Evolutionary conservation across 2,888 invertebrate genomes (phyloP), one percentile per base, ranked within the genome.

Genomic region (Lamellibrachia satsuma): DNA sequence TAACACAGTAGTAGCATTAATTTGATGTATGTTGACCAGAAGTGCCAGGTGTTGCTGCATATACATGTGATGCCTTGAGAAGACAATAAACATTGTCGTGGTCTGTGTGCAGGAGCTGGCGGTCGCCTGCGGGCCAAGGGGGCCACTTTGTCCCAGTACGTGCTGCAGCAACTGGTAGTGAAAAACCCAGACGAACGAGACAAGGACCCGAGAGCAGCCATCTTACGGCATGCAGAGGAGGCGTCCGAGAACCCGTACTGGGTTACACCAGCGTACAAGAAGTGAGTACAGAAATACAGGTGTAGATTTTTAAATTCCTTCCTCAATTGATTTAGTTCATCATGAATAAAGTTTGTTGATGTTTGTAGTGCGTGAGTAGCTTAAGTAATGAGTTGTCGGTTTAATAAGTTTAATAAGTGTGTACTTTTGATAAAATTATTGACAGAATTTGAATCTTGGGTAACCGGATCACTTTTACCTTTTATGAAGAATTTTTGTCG

Each of bases 181-280:
- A 95, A 96, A 93, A 99, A 98, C 95, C 99, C 99, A 11, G 96
- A 96, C 92, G 95, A 95, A 52, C 95, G 96, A 93, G 96, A 96
- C 93, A 95, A 97, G 95, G 99, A 99, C 97, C 99, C 99, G 0
- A 97, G 99, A 92, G 99, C 99, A 95, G 99, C 99, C 2, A 99
- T 99, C 94, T 97, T 99, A 93, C 98, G 98, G 94, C 99, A 98
- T 96, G 99, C 99, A 0, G 98, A 99, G 96, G 99, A 98, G 2
- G 99, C 99, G 0, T 99, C 97, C 92, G 98, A 99, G 96, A 98
- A 99, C 97, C 99, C 99, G 0, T 99, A 98, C 96, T 99, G 99
- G 99, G 94, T 96, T 6, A 95, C 95, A 57, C 96, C 96, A 52
- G 96, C 96, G 39, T 96, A 96, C 94, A 95, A 95, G 90, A 91